Base-by-base conservation (phyloP, 2,113 vertebrate species). In the Nerophis ophidion region DNA sequence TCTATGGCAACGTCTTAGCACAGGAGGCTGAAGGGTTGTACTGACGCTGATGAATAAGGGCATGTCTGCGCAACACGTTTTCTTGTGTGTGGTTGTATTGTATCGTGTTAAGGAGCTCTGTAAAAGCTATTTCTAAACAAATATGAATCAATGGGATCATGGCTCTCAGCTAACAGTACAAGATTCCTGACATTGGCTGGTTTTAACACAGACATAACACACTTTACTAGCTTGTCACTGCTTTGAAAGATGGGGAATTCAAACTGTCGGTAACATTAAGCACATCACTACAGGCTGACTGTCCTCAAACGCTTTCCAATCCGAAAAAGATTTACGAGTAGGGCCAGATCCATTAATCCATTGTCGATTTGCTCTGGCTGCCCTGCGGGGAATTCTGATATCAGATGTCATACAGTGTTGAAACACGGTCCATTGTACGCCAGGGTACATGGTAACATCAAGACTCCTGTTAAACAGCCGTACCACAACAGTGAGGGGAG, bases 271-370 rank as follows among this genome's bases (percentile, higher is more conserved):
- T 84, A 80, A 84, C 83, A 84, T 83, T 85, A 83, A 82, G 81
- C 82, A 75, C 83, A 85, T 65, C 80, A 83, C 84, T 86, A 76
- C 75, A 79, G 81, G 69, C 81, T 71, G 74, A 86, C 84, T 82
- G 81, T 84, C 82, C 81, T 81, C 80, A 57, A 84, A 84, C 70
- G 76, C 80, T 82, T 84, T 83, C 80, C 86, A 84, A 81, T 84
- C 73, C 77, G 72, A 65, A 68, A 69, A 77, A 84, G 84, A 85
- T 85, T 86, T 85, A 88, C 71, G 86, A 80, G 83, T 79, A 79
- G 69, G 80, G 82, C 83, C 82, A 77, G 71, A 86, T 83, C 86
- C 82, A 86, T 86, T 81, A 82, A 86, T 88, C 81, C 81, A 83
- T 76, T 85, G 83, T 84, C 83, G 82, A 87, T 87, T 86, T 79